Evolutionary conservation across 2,797 vertebrate species (phyloP), one percentile per base, ranked within the genome.

Genomic region (Coilia nasus): DNA sequence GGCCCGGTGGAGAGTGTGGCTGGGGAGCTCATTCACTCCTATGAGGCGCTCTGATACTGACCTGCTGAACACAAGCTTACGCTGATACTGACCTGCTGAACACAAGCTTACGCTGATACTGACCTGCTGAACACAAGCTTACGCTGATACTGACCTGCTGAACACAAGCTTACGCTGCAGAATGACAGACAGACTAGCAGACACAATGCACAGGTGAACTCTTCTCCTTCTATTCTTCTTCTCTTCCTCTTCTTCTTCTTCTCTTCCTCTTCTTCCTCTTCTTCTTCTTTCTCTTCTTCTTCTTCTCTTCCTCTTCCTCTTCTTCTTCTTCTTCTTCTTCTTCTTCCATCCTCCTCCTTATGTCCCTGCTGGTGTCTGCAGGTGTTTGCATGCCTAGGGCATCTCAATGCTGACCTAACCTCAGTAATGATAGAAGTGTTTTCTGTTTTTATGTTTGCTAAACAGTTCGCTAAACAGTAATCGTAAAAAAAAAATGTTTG

Each of bases 181-280:
- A n/a, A 28, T 17, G 15, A 41, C 31, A 41, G 14, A 75, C 28
- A 6, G 0, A 75, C 67, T 41, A 2, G 41, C 67, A 41, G 71
- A 41, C 71, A 19, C 31, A 78, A 78, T 78, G 71, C 19, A 41
- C 71, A 78, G 71, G 71, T 78, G 31, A 78, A 31, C 14, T 19
- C 35, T 17, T 78, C 17, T 75, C 67, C 1, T 41, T 31, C 31
- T 12, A 12, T 23, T 71, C 14, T 14, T 25, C 11, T 25, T 64
- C 21, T 60, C 17, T 57, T 47, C 3, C 10, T 47, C 10, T 47
- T 47, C 3, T 47, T 10, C 3, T 47, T 35, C 14, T 5, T 75
- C 4, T 75, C 35, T 1, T 78, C 71, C 5, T 15, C 5, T 14
- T 71, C 28, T 9, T 31, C 14, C 25, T 67, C 60, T 1, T 62